phyloP scores from a whole-genome alignment of 1,140 invertebrate genomes.

The Aradophagus sp. region DNA sequence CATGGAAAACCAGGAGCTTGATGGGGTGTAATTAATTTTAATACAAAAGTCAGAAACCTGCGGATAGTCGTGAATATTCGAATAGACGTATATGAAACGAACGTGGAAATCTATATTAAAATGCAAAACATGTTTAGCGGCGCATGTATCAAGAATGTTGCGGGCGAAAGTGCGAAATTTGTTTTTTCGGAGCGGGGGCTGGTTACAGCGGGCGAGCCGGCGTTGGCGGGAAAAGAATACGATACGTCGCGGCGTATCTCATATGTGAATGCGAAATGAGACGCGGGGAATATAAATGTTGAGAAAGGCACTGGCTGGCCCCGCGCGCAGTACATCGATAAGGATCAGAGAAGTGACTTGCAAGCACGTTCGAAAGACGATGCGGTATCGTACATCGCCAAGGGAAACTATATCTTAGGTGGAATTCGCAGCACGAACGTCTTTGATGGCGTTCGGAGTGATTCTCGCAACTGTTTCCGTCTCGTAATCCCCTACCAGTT shows the following conservation, averaged over 20 bases:
- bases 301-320: slow-evolving; percentile 1
- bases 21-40: too few species aligned
- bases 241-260: not conserved
- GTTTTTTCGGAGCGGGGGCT: too few species aligned
- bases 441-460: slow-evolving; percentile 69
- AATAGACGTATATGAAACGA: too few species aligned
- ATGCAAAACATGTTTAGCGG: too few species aligned
- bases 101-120: too few species aligned
- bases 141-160: too few species aligned
- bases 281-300: slow-evolving; percentile 35
- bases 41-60: too few species aligned
- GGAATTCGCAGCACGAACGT: slow-evolving; percentile 70
- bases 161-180: too few species aligned
- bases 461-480: slow-evolving; percentile 62
- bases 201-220: too few species aligned
- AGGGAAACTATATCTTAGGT: slow-evolving; percentile 63
- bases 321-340: slow-evolving; percentile 51
- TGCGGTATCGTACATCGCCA: slow-evolving; percentile 55
- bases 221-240: too few species aligned
- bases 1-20: too few species aligned
- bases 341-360: slow-evolving; percentile 62
- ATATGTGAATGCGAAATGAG: slow-evolving; percentile 20
- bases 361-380: slow-evolving; percentile 51
- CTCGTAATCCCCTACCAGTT: slow-evolving; percentile 45
- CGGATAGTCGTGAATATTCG: too few species aligned